Evolutionary conservation across 2,797 vertebrate species (phyloP).

Genomic region (Pantherophis vulpinus): DNA sequence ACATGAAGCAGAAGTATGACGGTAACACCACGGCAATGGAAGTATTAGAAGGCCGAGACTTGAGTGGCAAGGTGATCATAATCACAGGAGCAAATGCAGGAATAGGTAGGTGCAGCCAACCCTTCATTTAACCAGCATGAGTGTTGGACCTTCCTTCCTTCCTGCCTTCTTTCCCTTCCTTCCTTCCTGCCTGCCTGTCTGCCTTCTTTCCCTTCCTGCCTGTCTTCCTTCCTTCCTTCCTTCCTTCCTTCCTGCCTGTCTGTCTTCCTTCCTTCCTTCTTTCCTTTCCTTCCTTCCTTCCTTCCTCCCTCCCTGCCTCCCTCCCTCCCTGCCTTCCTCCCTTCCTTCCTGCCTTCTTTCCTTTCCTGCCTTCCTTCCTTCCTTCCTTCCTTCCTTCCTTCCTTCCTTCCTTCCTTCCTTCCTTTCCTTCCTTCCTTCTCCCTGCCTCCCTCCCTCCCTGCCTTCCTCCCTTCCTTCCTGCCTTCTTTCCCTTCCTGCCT

Average conservation of each 20-base stretch:
- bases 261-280: no score
- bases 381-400: neutral
- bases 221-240: no score
- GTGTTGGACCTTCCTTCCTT: neutral
- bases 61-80: conserved; percentile 86
- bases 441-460: no score
- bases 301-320: neutral
- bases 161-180: neutral
- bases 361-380: neutral
- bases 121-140: neutral
- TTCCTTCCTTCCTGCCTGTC: no score
- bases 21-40: conserved; percentile 91
- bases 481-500: no score
- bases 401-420: neutral
- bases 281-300: neutral
- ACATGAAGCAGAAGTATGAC: conserved; percentile 83
- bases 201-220: neutral
- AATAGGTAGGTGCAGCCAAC: conserved; percentile 78
- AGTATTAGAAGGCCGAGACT: conserved; percentile 88
- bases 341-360: neutral
- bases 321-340: no score
- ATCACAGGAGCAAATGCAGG: conserved; percentile 92
- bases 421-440: no score
- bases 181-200: no score
- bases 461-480: neutral